These are phyloP conservation scores for Emydoidea blandingii DNA, from an alignment of 2,797 vertebrate genomes.

Conservation along the genomic window DNA sequence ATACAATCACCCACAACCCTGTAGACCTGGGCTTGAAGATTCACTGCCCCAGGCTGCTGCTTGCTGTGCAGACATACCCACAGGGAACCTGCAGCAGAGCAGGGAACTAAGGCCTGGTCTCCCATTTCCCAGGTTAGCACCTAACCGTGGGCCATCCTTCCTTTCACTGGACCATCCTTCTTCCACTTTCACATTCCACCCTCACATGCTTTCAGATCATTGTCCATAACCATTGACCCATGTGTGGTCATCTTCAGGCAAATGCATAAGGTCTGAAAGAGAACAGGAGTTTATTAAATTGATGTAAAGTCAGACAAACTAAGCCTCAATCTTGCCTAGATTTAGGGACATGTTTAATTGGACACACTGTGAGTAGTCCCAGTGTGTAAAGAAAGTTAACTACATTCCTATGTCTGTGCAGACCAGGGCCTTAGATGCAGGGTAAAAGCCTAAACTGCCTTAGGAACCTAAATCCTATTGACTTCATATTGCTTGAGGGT, in stretches of 20 bases:
- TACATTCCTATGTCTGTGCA: background rate
- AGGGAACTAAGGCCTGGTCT: background rate
- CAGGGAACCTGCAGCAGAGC: accelerated
- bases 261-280: background rate
- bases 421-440: background rate
- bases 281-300: too few species aligned
- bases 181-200: background rate
- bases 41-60: background rate
- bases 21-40: background rate
- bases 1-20: background rate
- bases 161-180: background rate
- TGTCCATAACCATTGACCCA: background rate
- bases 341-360: background rate
- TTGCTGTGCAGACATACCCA: background rate
- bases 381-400: too few species aligned
- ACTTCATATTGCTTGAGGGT: background rate
- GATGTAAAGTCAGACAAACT: background rate
- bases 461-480: background rate
- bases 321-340: background rate
- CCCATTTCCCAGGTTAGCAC: background rate
- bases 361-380: background rate
- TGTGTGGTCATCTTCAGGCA: background rate
- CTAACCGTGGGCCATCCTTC: background rate
- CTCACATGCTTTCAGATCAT: accelerated
- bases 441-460: background rate